Conservation (phyloP, 2,797 vertebrate species). For the Botia kubotai region DNA sequence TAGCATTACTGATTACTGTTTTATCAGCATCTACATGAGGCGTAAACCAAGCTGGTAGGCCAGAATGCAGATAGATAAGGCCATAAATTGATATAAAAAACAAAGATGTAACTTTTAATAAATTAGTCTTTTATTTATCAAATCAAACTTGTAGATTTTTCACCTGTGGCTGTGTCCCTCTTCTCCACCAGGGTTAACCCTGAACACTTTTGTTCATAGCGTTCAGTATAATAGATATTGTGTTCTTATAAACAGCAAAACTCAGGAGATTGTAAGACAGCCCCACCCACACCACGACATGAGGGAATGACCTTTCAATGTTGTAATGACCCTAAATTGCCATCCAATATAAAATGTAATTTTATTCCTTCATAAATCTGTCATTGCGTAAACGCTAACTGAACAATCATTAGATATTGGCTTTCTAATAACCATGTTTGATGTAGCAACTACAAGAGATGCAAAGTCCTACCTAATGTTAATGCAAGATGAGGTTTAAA, state of each 20-base stretch:
- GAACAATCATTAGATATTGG: constrained; percentile 5
- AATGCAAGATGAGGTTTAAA: neutral
- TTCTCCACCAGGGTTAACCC: neutral
- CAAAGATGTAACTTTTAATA: neutral
- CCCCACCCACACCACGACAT: neutral
- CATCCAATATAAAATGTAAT: neutral
- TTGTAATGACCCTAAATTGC: neutral
- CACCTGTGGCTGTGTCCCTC: neutral
- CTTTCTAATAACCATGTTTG: neutral
- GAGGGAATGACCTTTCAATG: neutral
- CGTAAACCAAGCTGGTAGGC: neutral
- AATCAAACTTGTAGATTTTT: neutral
- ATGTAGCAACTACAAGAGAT: neutral
- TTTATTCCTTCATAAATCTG: neutral
- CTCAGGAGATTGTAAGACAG: neutral
- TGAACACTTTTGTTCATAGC: neutral
- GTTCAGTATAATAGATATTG: neutral
- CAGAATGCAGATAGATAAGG: neutral
- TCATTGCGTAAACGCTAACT: neutral
- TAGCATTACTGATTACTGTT: neutral
- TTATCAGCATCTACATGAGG: constrained; percentile 30
- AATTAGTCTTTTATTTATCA: neutral
- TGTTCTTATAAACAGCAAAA: neutral
- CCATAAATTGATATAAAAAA: neutral
- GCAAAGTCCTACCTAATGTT: neutral